Conservation (phyloP, 2,113 vertebrate species). For the Xenopus tropicalis region DNA sequence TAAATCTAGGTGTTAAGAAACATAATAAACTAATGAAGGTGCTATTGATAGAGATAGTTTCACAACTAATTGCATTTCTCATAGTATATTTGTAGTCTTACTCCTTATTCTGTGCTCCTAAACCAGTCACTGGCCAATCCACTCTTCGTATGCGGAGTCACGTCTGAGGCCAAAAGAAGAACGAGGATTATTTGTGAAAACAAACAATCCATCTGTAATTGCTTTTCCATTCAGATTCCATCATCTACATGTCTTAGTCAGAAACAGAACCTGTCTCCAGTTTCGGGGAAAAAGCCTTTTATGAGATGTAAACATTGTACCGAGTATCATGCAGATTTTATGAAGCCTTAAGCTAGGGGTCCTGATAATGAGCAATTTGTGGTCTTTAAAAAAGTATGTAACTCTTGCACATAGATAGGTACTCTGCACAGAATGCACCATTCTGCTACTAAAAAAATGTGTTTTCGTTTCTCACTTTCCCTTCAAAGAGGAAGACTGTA, state of each 20-base stretch:
- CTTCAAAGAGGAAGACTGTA: too few relatives aligned
- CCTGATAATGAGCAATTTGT: too few relatives aligned
- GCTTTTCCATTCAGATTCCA: constrained; percentile 14
- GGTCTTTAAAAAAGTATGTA: too few relatives aligned
- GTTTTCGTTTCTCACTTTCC: too few relatives aligned
- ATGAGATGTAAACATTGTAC: neutral
- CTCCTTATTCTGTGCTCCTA: neutral
- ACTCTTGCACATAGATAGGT: too few relatives aligned
- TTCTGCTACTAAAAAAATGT: too few relatives aligned
- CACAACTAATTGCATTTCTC: too few relatives aligned
- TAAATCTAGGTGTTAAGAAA: too few relatives aligned
- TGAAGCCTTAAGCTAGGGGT: neutral
- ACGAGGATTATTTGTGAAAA: constrained; percentile 21
- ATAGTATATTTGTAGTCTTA: too few relatives aligned
- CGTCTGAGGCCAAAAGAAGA: constrained; percentile 14
- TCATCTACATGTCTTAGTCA: neutral
- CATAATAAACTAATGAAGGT: too few relatives aligned
- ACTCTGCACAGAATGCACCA: too few relatives aligned
- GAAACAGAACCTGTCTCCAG: neutral
- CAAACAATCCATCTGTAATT: constrained; percentile 21
- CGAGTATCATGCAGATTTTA: neutral
- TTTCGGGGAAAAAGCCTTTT: neutral
- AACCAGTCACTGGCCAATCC: constrained; percentile 12
- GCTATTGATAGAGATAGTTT: too few relatives aligned
- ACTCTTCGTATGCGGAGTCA: constrained; percentile 25